Evolutionary conservation across 2,797 vertebrate genomes (phyloP).

Genomic region (Phalanger gymnotis): DNA sequence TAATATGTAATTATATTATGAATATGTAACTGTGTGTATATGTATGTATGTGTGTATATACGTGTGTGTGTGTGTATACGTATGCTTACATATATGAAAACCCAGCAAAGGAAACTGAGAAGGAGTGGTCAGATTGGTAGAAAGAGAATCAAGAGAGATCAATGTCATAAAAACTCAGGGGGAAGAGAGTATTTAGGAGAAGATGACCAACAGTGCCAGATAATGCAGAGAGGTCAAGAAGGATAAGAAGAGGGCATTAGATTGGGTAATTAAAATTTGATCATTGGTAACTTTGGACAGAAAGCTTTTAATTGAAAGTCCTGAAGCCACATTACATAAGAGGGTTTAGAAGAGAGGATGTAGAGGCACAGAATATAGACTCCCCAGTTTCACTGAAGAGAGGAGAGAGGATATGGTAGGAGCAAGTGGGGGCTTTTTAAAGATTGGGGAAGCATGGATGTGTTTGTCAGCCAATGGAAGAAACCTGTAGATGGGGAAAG

Average conservation of each 20-base stretch:
- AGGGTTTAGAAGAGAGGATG: background rate
- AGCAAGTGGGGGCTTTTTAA: background rate
- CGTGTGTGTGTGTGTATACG: no score
- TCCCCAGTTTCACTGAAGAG: background rate
- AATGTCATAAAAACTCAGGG: background rate
- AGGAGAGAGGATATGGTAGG: background rate
- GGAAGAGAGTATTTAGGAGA: background rate
- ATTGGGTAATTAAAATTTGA: background rate
- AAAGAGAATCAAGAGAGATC: background rate
- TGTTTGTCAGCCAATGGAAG: background rate
- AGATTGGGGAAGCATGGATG: background rate
- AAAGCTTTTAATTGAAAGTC: background rate
- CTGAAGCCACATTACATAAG: background rate
- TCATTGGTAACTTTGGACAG: background rate
- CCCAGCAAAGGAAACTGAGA: background rate
- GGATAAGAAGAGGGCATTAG: background rate
- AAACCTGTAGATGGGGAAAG: background rate
- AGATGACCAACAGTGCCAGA: background rate
- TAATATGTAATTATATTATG: no score
- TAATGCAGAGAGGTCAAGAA: background rate
- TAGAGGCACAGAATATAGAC: background rate
- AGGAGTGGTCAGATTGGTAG: background rate
- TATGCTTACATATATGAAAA: background rate
- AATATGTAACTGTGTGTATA: no score
- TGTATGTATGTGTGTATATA: no score